Base-by-base conservation (phyloP, 2,888 invertebrate genomes). In the Drosophila neotestacea region DNA sequence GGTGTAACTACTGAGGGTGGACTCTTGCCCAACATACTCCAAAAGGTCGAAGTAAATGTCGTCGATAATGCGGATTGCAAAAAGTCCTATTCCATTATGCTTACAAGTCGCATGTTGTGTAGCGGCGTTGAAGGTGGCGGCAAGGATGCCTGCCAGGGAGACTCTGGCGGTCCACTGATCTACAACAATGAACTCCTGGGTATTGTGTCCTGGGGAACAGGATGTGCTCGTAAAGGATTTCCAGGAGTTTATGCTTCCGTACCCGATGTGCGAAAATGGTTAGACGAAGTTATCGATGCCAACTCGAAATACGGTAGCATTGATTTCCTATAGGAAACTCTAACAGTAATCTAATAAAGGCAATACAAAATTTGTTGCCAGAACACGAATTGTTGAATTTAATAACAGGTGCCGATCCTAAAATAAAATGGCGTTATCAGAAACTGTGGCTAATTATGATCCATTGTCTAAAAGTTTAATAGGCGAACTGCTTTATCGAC, bases 61-160 rank as follows among this genome's bases (percentile, higher is more conserved):
- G 85, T 90, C 0, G 79, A 80, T 9, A 79, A 89, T 6, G 3
- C 54, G 0, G n/a, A 69, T 0, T 91, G 92, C 70, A 80, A 69
- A 28, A 69, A 34, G 0, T 41, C 74, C 11, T 91, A 91, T 47
- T 62, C 62, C 4, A 32, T 85, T 9, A 5, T 78, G 16, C 62
- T 91, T 9, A 88, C 90, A 6, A 54, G 48, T 7, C 81, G 85
- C 2, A 92, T 91, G 91, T 27, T 92, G 13, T 91, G 91, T 44
- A 90, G 91, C 10, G 89, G 77, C 34, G 84, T 85, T 6, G 42
- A 55, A 0, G 85, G 77, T 0, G 89, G 89, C 32, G 92, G 92
- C 36, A 82, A 85, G 60, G 92, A 91, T 78, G 79, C 91, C 11
- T 91, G 91, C 68, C 88, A 90, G 51, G 92, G 91, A 11, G 92